A percentile compares a stretch with the other conserved stretches of the same genome.
phyloP scores from a whole-genome alignment of 2,888 invertebrate species.

The Tachystola acroxantha region DNA sequence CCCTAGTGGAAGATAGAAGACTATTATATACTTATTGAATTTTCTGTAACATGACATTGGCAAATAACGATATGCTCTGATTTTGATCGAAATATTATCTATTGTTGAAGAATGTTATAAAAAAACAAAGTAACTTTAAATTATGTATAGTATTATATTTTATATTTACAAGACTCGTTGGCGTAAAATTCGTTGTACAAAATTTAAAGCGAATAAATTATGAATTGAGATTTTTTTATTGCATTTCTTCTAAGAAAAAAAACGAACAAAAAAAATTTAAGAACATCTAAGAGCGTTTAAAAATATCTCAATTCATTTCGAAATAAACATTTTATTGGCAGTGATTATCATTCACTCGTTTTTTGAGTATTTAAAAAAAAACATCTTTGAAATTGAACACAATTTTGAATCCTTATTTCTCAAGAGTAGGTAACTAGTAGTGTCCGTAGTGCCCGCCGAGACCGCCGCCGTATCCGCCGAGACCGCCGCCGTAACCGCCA shows the following conservation, averaged over 20 bases:
- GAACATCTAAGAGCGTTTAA: background rate
- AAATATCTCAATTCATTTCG: background rate
- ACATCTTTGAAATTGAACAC: conserved; percentile 3
- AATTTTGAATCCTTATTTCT: background rate
- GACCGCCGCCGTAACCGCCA: conserved; percentile 3
- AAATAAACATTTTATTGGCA: conserved; percentile 6
- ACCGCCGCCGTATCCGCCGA: conserved; percentile 13
- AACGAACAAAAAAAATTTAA: background rate
- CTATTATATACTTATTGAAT: no score
- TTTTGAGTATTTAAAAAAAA: conserved; percentile 24
- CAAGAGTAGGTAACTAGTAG: conserved; percentile 28
- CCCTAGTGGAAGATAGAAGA: no score
- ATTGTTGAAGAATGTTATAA: no score
- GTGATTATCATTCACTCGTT: conserved; percentile 1
- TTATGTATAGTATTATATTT: conserved; percentile 26
- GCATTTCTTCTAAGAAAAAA: background rate
- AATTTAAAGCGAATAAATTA: conserved; percentile 11
- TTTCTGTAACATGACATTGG: no score
- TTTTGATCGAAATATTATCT: no score
- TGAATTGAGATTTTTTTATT: conserved; percentile 1
- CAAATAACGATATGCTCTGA: no score
- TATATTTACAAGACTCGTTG: conserved; percentile 46
- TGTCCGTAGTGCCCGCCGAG: conserved; percentile 34
- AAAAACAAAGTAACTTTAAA: no score
- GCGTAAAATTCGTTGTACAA: conserved; percentile 37